Base-by-base conservation (phyloP, 2,888 invertebrate species). In the Aphidoletes aphidimyza region DNA sequence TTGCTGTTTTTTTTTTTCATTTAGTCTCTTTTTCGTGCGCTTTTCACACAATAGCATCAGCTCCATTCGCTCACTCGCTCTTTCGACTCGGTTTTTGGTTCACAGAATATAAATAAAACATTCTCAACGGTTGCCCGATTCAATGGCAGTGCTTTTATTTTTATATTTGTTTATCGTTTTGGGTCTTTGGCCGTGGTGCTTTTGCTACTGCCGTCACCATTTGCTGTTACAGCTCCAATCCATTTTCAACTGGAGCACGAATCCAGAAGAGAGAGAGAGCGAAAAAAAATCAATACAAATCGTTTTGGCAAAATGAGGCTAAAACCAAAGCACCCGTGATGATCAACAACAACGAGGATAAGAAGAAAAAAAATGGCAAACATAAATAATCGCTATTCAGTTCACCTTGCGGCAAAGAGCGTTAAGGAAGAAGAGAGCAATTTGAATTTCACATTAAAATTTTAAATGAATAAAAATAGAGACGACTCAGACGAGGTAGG, bases 91-190 rank as follows among this genome's bases (percentile, higher is more conserved):
- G 11, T 78, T 78, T 34, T 81, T 37, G 81, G 81, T 81, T 81
- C 81, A 81, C 81, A 81, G 81, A 81, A 81, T 81, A 81, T 81
- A 81, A 81, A 81, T 81, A 81, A 81, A 81, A 81, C 37, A 81
- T 81, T 22, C 37, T 81, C 22, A 81, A 81, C 81, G 81, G 37
- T 81, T 78, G 81, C 81, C n/a, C 37, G 81, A 81, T 19, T 81
- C 81, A 81, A 37, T n/a, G 81, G 81, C 81, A 81, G 81, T 37
- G 81, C 81, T 81, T 81, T 81, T 81, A 37, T 81, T 36, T 37
- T 81, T 37, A 37, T 81, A 81, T 37, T 81, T 81, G 36, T 81
- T 81, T 81, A 81, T 81, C 81, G 81, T 81, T 81, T 81, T 81
- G 81, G 36, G 37, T 81, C 81, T 81, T 81, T 81, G 81, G 36